Evolutionary conservation across 2,888 invertebrate species (phyloP).

Genomic region (Cataglyphis cursor): DNA sequence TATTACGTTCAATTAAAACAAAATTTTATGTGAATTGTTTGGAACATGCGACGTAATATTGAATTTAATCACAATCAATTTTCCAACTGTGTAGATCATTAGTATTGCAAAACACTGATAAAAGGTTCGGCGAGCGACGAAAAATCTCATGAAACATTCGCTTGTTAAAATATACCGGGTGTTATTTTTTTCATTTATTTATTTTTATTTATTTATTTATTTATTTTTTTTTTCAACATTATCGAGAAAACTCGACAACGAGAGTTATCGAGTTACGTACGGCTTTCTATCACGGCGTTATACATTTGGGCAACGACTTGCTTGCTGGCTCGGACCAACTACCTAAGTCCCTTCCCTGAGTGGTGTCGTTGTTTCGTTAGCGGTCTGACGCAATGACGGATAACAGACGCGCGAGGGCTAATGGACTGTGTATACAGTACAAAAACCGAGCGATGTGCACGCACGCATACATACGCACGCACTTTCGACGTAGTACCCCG

Average conservation of each 20-base stretch:
- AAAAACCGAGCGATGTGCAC: constrained; percentile 22
- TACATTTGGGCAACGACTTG: constrained; percentile 48
- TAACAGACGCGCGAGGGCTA: constrained; percentile 45
- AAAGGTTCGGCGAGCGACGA: no score
- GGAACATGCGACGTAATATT: no score
- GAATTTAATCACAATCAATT: no score
- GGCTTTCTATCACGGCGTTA: constrained; percentile 24
- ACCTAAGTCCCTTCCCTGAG: constrained; percentile 38
- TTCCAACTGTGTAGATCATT: neutral
- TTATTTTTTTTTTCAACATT: neutral
- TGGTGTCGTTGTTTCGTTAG: constrained; percentile 54
- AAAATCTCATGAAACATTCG: no score
- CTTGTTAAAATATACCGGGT: neutral
- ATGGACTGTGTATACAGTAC: constrained; percentile 47
- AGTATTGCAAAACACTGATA: no score
- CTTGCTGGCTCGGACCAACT: constrained; percentile 10
- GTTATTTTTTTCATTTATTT: neutral
- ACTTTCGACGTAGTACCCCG: constrained; percentile 4
- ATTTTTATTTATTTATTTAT: neutral
- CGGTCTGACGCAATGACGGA: constrained; percentile 48
- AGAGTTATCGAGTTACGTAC: constrained; percentile 19
- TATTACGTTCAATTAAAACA: no score
- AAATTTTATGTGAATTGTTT: no score
- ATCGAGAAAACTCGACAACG: neutral
- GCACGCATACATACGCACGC: neutral